phyloP scores from a whole-genome alignment of 37 sponge, comb jelly and placozoan species.

The Spongia lamella region DNA sequence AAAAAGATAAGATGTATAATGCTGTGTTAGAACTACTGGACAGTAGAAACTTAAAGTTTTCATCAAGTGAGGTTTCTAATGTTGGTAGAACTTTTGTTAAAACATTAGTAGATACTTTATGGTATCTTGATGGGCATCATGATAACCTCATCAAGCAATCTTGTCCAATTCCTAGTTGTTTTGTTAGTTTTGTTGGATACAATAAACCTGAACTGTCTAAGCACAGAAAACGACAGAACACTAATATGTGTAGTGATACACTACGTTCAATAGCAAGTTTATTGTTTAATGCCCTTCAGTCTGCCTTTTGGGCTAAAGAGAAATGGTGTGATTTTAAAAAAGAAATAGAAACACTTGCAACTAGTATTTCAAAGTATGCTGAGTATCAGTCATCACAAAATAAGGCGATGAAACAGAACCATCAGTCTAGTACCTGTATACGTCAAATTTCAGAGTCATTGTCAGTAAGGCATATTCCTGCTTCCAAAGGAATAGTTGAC shows the following conservation, averaged over 20 bases:
- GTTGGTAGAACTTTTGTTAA: neutral
- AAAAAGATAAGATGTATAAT: no score
- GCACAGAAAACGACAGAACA: neutral
- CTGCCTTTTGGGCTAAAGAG: neutral
- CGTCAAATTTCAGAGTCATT: conserved; percentile 11
- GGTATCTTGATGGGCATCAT: conserved; percentile 25
- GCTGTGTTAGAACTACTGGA: no score
- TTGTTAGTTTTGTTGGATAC: conserved; percentile 1
- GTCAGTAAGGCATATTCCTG: conserved; percentile 5
- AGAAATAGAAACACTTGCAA: conserved; percentile 11
- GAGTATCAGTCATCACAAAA: neutral
- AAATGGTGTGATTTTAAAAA: conserved; percentile 2
- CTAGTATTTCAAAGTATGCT: neutral
- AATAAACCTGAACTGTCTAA: conserved; percentile 36
- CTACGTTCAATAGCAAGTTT: neutral
- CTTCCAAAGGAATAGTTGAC: neutral
- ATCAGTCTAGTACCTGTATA: neutral
- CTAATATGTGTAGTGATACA: neutral
- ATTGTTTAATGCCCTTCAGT: conserved; percentile 3
- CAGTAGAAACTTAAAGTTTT: no score
- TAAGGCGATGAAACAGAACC: neutral
- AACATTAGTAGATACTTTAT: neutral
- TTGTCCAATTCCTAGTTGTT: neutral
- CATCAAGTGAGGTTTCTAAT: no score
- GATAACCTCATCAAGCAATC: conserved; percentile 4